Conservation (phyloP, 2,888 invertebrate species). For the Thereva nobilitata region DNA sequence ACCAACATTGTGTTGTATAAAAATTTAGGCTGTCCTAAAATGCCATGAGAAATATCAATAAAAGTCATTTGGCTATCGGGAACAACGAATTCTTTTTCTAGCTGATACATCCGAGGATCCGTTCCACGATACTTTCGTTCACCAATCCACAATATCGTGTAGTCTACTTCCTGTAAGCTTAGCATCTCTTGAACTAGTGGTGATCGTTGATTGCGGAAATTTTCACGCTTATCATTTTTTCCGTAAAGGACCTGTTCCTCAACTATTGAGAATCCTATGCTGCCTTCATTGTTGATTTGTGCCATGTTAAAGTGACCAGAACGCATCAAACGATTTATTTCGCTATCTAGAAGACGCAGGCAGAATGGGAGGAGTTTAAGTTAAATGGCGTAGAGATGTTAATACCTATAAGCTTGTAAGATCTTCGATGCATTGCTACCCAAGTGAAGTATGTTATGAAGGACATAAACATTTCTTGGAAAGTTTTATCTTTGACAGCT, state of each 20-base stretch:
- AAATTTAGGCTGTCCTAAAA: slow-evolving; percentile 53
- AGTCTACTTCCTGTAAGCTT: slow-evolving; percentile 47
- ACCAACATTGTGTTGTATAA: slow-evolving; percentile 52
- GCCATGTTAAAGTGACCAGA: slow-evolving; percentile 53
- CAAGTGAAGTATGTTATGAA: slow-evolving; percentile 52
- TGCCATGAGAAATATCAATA: slow-evolving; percentile 52
- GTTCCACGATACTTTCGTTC: slow-evolving; percentile 54
- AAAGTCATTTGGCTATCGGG: slow-evolving; percentile 52
- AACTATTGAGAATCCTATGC: slow-evolving; percentile 45
- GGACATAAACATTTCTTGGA: slow-evolving; percentile 53
- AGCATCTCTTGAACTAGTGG: slow-evolving; percentile 53
- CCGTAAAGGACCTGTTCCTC: slow-evolving; percentile 53
- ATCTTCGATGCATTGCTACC: slow-evolving; percentile 53
- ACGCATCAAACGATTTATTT: slow-evolving; percentile 55
- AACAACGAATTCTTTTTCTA: slow-evolving; percentile 53
- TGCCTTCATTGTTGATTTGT: slow-evolving; percentile 42
- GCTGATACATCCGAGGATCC: slow-evolving; percentile 49
- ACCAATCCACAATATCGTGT: slow-evolving; percentile 55
- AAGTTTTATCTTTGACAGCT: slow-evolving; percentile 48
- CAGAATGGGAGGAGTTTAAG: background rate
- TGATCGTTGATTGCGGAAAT: slow-evolving; percentile 53
- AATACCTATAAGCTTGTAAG: slow-evolving; percentile 49
- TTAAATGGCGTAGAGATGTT: background rate
- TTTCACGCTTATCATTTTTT: slow-evolving; percentile 49
- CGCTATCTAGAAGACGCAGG: slow-evolving; percentile 45